These are phyloP conservation scores for Neostethus bicornis DNA, from an alignment of 2,797 vertebrate genomes.

Conservation along the genomic window DNA sequence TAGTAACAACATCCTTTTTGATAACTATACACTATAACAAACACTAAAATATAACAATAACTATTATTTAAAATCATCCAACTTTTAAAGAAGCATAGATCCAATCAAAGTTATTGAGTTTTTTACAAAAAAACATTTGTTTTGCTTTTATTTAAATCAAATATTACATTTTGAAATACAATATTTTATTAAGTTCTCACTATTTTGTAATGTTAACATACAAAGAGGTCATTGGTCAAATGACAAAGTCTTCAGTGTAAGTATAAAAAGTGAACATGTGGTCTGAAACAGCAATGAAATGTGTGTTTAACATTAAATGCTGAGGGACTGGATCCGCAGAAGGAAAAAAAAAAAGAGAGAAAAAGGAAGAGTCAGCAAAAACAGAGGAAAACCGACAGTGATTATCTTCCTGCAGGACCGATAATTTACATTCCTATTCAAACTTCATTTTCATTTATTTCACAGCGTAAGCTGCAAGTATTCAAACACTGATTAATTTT, in stretches of 20 bases:
- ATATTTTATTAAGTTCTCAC: not conserved
- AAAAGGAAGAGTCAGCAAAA: slow-evolving; percentile 2
- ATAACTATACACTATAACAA: too few species aligned
- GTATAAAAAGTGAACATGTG: not conserved
- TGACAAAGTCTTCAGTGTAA: not conserved
- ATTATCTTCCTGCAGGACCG: slow-evolving; percentile 3
- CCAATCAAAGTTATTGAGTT: too few species aligned
- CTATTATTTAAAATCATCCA: too few species aligned
- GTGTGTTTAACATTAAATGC: not conserved
- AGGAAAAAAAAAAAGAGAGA: not conserved
- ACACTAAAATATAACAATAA: too few species aligned
- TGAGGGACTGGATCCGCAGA: not conserved
- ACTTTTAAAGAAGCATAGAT: too few species aligned
- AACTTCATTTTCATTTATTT: not conserved
- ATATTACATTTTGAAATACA: not conserved
- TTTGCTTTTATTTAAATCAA: not conserved
- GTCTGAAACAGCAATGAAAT: not conserved
- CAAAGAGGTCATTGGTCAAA: not conserved
- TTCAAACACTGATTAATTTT: not conserved
- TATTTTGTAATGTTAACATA: not conserved
- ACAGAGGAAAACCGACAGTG: slow-evolving; percentile 10
- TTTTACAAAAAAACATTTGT: too few species aligned
- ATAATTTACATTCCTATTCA: not conserved
- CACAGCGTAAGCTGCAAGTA: not conserved
- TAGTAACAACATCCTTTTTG: too few species aligned